Percentiles rank a stretch among this genome's conserved stretches.
Conservation (phyloP, 2,797 vertebrate species). For the Mallotus villosus region DNA sequence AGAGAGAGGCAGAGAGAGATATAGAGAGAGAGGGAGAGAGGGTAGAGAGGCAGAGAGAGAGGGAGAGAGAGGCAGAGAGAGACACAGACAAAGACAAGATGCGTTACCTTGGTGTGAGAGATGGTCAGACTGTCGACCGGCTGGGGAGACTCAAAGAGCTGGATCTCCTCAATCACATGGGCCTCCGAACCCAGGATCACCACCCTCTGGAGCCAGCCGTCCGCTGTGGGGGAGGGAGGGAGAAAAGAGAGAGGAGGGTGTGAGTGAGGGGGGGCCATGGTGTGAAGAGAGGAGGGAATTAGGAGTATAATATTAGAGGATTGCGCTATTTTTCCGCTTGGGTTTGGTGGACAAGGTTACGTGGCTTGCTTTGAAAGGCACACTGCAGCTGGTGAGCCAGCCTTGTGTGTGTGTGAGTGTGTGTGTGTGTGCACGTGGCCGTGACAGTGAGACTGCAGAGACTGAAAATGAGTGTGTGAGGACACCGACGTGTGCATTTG, state of each 20-base stretch:
- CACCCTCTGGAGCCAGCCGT: conserved; percentile 92
- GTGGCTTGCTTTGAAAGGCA: conserved; percentile 52
- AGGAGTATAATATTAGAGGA: conserved; percentile 33
- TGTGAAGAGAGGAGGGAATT: neutral
- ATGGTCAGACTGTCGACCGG: conserved; percentile 90
- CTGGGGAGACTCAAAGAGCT: conserved; percentile 86
- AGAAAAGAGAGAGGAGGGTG: neutral
- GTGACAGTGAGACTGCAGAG: neutral
- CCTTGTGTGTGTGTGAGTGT: conserved; percentile 30
- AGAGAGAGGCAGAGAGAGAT: too few species aligned
- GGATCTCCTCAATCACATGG: conserved; percentile 93
- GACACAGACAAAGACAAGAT: neutral
- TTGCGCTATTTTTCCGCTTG: conserved; percentile 49
- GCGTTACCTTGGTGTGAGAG: conserved; percentile 83
- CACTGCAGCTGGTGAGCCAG: conserved; percentile 56
- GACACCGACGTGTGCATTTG: conserved; percentile 15
- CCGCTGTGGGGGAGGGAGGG: conserved; percentile 67
- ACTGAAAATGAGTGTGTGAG: too few species aligned
- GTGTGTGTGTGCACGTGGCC: conserved; percentile 5
- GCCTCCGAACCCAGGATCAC: conserved; percentile 78
- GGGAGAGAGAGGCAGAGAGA: neutral
- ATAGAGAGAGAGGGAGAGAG: too few species aligned
- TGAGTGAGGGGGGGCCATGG: neutral
- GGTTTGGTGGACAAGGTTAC: conserved; percentile 56
- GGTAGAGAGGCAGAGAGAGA: too few species aligned